These are phyloP conservation scores for Neosalanx taihuensis DNA, from an alignment of 2,797 vertebrate species.

Conservation along the genomic window DNA sequence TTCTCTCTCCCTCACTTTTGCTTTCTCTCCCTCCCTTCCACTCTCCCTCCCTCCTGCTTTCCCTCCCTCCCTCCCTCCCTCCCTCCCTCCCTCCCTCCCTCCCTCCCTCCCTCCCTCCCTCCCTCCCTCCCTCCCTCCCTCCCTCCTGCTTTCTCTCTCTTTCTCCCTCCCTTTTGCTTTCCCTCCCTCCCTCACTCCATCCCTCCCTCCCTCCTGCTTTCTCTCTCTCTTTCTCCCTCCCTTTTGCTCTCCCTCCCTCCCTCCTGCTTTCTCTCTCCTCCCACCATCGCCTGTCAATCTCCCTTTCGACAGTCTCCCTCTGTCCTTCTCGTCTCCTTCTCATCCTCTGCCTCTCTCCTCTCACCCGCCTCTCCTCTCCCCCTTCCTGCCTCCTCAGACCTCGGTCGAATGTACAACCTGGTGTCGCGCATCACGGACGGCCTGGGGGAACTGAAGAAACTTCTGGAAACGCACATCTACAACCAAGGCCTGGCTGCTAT, in stretches of 20 bases:
- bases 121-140: not conserved
- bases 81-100: not conserved
- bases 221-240: not conserved
- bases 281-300: not conserved
- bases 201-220: too few species aligned
- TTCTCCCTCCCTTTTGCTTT: not conserved
- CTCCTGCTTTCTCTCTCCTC: not conserved
- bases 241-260: not conserved
- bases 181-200: not conserved
- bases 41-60: not conserved
- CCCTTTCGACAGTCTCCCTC: not conserved
- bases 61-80: not conserved
- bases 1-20: too few species aligned
- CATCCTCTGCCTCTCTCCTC: not conserved
- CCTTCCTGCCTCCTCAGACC: constrained; percentile 68
- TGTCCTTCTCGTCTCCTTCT: not conserved
- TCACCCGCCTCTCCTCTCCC: not conserved
- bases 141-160: not conserved
- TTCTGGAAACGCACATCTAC: constrained; percentile 97
- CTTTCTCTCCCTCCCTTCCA: too few species aligned
- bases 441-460: constrained; percentile 95
- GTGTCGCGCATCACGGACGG: constrained; percentile 99
- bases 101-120: not conserved
- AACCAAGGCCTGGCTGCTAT: constrained; percentile 98
- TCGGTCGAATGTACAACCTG: constrained; percentile 98